Evolutionary conservation across 2,797 vertebrate species (phyloP).

Genomic region (Enteromius anoplus): DNA sequence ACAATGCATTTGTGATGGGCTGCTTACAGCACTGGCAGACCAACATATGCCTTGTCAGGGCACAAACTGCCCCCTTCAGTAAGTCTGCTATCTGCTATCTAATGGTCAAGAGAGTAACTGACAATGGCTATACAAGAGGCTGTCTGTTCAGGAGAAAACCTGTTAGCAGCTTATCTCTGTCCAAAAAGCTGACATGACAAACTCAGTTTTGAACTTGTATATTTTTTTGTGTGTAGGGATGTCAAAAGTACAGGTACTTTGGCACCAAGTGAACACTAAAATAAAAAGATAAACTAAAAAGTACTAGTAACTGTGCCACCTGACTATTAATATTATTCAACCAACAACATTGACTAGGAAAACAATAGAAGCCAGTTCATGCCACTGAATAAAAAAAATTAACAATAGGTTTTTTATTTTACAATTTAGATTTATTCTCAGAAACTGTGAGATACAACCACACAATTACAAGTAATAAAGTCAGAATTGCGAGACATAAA

Average conservation of each 20-base stretch:
- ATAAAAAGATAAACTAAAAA: background rate
- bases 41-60: slow-evolving; percentile 54
- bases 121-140: slow-evolving; percentile 24
- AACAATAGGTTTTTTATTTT: too few relatives aligned
- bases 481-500: too few relatives aligned
- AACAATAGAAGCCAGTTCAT: background rate
- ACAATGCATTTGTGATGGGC: slow-evolving; percentile 47
- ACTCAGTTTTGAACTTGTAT: background rate
- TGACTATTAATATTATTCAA: background rate
- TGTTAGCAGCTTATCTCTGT: slow-evolving; percentile 30
- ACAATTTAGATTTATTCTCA: too few relatives aligned
- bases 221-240: background rate
- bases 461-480: too few relatives aligned
- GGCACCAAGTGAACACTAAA: background rate
- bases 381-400: too few relatives aligned
- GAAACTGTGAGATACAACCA: too few relatives aligned
- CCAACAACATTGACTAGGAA: background rate
- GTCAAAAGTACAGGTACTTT: background rate
- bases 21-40: slow-evolving; percentile 55
- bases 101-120: slow-evolving; percentile 42
- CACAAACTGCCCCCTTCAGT: slow-evolving; percentile 47
- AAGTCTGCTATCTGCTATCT: slow-evolving; percentile 46
- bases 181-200: slow-evolving; percentile 20
- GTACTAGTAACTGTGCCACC: background rate
- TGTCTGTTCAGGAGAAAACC: slow-evolving; percentile 28